These are phyloP conservation scores for Trichogramma dendrolimi DNA, from an alignment of 2,888 invertebrate genomes.

Conservation along the genomic window DNA sequence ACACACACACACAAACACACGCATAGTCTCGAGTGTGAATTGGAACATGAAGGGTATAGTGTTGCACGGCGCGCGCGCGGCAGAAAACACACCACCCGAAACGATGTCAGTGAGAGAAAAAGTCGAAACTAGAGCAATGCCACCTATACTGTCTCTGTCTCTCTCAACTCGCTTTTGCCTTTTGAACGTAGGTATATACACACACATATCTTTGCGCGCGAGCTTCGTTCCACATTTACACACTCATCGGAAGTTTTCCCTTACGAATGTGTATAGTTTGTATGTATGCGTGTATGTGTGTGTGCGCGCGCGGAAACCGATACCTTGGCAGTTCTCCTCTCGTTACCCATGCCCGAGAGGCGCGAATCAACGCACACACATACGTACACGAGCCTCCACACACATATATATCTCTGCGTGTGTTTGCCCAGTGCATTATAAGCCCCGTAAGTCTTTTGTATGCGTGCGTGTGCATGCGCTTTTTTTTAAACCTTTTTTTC, in stretches of 20 bases:
- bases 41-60: slow-evolving; percentile 14
- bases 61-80: slow-evolving; percentile 7
- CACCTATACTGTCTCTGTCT: slow-evolving; percentile 24
- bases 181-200: neutral
- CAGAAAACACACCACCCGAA: slow-evolving; percentile 2
- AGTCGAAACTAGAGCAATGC: slow-evolving; percentile 23
- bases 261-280: slow-evolving; percentile 20
- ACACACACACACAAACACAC: too few relatives aligned
- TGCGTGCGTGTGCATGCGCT: too few relatives aligned
- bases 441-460: too few relatives aligned
- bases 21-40: neutral
- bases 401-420: too few relatives aligned
- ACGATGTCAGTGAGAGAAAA: slow-evolving; percentile 15
- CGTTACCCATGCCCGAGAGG: slow-evolving; percentile 43
- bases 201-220: neutral
- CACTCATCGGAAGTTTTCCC: slow-evolving; percentile 42
- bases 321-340: slow-evolving; percentile 35
- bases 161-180: too few relatives aligned
- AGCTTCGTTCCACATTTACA: slow-evolving; percentile 21
- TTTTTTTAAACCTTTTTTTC: too few relatives aligned
- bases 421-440: too few relatives aligned
- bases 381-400: too few relatives aligned
- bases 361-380: slow-evolving; percentile 30
- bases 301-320: slow-evolving; percentile 36
- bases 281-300: too few relatives aligned